Evolutionary conservation across 2,113 vertebrate genomes (phyloP).

Genomic region (rabbit (Oryctolagus cuniculus)): mOryCun1.1 NC_091436.1:33617001-33617500

Average conservation of each 20-base stretch:
- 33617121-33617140: not conserved
- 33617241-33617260: not conserved
- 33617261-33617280: not conserved
- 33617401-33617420: not conserved
- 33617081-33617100: too few relatives aligned
- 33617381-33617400: not conserved
- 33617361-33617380: not conserved
- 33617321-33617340: not conserved
- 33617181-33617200: not conserved
- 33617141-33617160: not conserved
- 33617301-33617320: not conserved
- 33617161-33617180: not conserved
- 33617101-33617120: too few relatives aligned
- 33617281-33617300: not conserved
- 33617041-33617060: too few relatives aligned
- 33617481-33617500: too few relatives aligned
- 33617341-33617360: not conserved
- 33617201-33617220: constrained; percentile 47
- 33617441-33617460: too few relatives aligned
- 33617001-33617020: too few relatives aligned
- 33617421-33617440: not conserved
- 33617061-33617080: too few relatives aligned
- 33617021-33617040: too few relatives aligned
- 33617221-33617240: constrained; percentile 22
- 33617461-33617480: not conserved